Percentiles rank a stretch among this genome's conserved stretches.
These are phyloP conservation scores for Podarcis raffonei DNA, from an alignment of 2,113 vertebrate genomes.

Conservation along the genomic window DNA sequence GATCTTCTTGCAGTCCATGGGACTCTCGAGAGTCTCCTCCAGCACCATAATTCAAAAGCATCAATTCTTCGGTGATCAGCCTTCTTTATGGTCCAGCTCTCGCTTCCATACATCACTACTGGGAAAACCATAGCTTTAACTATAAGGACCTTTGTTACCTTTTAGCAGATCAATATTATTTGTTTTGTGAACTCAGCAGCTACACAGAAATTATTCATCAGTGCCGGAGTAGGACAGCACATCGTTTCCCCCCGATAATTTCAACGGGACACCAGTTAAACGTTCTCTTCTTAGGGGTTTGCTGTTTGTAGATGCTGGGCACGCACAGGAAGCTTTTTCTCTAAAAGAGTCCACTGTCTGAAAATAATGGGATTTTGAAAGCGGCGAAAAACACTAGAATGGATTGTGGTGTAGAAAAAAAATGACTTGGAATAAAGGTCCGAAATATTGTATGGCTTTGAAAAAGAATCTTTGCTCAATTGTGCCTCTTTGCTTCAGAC, in stretches of 20 bases:
- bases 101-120: no score
- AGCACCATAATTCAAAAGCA: no score
- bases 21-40: no score
- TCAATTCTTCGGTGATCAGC: no score
- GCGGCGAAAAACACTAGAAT: conserved; percentile 26
- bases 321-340: conserved; percentile 25
- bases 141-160: not conserved
- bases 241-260: not conserved
- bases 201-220: not conserved
- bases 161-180: not conserved
- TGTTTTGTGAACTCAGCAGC: not conserved
- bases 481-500: conserved; percentile 73
- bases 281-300: rapidly evolving
- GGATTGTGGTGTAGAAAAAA: conserved; percentile 28
- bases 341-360: conserved; percentile 13
- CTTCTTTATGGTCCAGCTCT: no score
- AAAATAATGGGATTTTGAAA: conserved; percentile 35
- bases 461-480: conserved; percentile 65
- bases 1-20: no score
- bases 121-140: no score
- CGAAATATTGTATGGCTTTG: conserved; percentile 59
- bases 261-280: conserved; percentile 14
- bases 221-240: not conserved
- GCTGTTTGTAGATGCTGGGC: not conserved
- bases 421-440: conserved; percentile 51